Conservation (phyloP, 2,113 vertebrate species). For the Dunckerocampus dactyliophorus region DNA sequence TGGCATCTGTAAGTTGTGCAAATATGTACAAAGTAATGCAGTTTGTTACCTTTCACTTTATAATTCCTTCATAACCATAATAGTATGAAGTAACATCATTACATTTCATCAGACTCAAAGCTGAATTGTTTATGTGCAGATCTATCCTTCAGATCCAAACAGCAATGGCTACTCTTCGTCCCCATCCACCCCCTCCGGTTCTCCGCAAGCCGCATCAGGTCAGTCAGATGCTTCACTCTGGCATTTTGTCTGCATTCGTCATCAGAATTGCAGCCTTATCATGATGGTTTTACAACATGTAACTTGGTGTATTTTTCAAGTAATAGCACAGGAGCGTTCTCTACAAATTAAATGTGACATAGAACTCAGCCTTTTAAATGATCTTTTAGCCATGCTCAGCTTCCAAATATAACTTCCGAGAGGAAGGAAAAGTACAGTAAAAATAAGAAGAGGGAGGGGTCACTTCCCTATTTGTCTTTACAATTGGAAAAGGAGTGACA, state of each 20-base stretch:
- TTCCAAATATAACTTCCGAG: constrained; percentile 46
- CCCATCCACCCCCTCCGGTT: constrained; percentile 89
- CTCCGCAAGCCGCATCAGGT: constrained; percentile 93
- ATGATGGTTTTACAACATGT: not conserved
- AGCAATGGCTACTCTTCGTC: constrained; percentile 89
- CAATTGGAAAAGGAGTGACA: constrained; percentile 6
- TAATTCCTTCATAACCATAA: not conserved
- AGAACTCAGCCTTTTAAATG: constrained; percentile 19
- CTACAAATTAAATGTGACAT: not conserved
- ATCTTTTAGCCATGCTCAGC: constrained; percentile 16
- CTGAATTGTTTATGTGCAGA: constrained; percentile 68
- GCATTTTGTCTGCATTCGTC: constrained; percentile 5
- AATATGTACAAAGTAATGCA: not conserved
- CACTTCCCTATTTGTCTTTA: constrained; percentile 46
- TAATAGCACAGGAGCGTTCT: not conserved
- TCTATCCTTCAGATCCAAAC: constrained; percentile 92
- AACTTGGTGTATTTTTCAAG: not conserved
- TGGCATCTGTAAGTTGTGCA: constrained; percentile 86
- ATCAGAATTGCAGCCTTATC: not conserved
- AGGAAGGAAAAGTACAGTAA: constrained; percentile 52
- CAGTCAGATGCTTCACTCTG: constrained; percentile 26
- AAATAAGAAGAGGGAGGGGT: constrained; percentile 35
- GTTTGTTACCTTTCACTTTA: not conserved
- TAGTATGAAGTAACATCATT: not conserved
- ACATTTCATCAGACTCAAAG: constrained; percentile 15